These are phyloP conservation scores for Aix galericulata DNA, from an alignment of 2,113 vertebrate species.

Conservation along the genomic window DNA sequence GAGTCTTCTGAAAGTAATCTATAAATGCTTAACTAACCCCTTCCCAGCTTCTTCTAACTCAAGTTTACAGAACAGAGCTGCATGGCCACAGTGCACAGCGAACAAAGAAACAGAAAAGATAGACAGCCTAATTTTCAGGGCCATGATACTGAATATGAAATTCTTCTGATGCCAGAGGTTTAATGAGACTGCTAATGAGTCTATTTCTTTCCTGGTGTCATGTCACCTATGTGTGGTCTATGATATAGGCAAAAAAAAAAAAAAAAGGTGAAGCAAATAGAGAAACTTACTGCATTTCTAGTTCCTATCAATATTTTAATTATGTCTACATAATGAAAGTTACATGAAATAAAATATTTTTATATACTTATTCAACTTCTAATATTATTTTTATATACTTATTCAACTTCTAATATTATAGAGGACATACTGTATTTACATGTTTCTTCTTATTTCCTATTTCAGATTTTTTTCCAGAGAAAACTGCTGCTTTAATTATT, in stretches of 20 bases:
- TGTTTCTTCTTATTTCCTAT: neutral
- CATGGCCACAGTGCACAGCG: accelerated
- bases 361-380: neutral
- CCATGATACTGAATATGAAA: accelerated
- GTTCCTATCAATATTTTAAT: neutral
- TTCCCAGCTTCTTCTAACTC: neutral
- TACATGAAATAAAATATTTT: neutral
- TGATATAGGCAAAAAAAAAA: neutral
- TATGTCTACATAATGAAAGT: accelerated
- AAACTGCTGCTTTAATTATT: slow-evolving; percentile 45
- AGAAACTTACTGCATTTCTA: neutral
- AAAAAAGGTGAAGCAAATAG: neutral
- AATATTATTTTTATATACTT: neutral
- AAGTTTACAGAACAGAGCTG: neutral
- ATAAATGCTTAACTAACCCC: neutral
- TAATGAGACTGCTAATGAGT: accelerated
- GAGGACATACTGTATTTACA: neutral
- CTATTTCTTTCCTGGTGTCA: accelerated
- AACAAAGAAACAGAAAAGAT: neutral
- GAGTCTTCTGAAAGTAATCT: neutral
- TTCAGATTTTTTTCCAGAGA: neutral
- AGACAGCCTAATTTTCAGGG: accelerated
- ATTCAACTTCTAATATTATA: neutral
- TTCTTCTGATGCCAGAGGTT: neutral
- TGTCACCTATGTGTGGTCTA: accelerated